Percentiles rank a stretch among this genome's conserved stretches.
Evolutionary conservation across 2,888 invertebrate genomes (phyloP).

Genomic region (Stramonita haemastoma): DNA sequence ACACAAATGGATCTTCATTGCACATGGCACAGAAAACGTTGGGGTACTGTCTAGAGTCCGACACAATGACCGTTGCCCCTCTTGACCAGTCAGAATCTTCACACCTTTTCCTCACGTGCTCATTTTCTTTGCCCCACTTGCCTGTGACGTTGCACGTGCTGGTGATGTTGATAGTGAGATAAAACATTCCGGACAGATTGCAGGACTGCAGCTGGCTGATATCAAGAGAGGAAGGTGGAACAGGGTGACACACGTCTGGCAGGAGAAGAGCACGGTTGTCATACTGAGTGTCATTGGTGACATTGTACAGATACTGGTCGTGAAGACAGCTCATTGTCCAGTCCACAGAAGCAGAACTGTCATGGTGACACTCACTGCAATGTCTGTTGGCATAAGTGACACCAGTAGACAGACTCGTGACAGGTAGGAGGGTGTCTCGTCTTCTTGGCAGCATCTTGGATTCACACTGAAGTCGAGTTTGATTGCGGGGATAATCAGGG

Average conservation of each 20-base stretch:
- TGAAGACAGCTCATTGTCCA: neutral
- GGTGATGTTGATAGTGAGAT: no score
- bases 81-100: conserved; percentile 16
- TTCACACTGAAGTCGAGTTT: neutral
- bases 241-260: neutral
- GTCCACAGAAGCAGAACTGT: neutral
- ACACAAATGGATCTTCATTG: neutral
- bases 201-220: neutral
- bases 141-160: conserved; percentile 9
- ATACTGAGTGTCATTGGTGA: conserved; percentile 10
- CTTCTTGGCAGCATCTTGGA: conserved; percentile 1
- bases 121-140: neutral
- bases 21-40: conserved; percentile 28
- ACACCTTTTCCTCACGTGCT: neutral
- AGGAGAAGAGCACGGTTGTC: neutral
- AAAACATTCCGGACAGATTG: neutral
- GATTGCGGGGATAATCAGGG: neutral
- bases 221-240: neutral
- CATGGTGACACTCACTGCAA: neutral
- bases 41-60: neutral
- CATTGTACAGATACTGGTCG: neutral
- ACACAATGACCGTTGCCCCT: neutral
- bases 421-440: conserved; percentile 9
- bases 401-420: neutral
- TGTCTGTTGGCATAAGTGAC: conserved; percentile 3